phyloP scores from a whole-genome alignment of 2,797 vertebrate species.

The Sus cebifrons region DNA sequence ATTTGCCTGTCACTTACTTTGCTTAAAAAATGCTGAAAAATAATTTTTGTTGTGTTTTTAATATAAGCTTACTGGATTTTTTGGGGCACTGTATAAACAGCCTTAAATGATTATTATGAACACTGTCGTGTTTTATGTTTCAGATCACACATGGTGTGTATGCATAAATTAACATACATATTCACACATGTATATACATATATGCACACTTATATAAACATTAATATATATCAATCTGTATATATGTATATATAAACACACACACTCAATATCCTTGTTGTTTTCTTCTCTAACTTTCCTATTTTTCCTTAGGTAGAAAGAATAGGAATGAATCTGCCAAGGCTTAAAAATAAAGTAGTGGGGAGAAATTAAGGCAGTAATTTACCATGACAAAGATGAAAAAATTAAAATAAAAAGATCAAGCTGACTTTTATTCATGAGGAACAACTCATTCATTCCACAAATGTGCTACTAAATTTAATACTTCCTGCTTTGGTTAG shows the following conservation, averaged over 20 bases:
- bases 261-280: not conserved
- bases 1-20: not conserved
- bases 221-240: not conserved
- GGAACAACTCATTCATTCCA: slow-evolving; percentile 50
- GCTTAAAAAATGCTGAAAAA: not conserved
- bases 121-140: not conserved
- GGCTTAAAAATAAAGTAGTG: slow-evolving; percentile 2
- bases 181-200: not conserved
- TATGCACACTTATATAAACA: not conserved
- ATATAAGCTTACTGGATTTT: not conserved
- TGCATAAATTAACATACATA: not conserved
- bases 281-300: not conserved
- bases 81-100: not conserved
- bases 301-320: slow-evolving; percentile 6
- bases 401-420: not conserved
- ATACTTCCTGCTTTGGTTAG: slow-evolving; percentile 36
- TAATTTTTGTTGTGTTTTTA: slow-evolving; percentile 31
- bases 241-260: not conserved
- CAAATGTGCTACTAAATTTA: slow-evolving; percentile 18
- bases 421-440: not conserved
- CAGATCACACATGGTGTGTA: not conserved
- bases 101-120: slow-evolving; percentile 8
- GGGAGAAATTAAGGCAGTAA: not conserved
- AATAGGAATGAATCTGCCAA: not conserved
- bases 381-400: slow-evolving; percentile 11